Percentiles rank a stretch among this genome's conserved stretches.
Conservation (phyloP, 2,888 invertebrate species). For the Apodemia zela region DNA sequence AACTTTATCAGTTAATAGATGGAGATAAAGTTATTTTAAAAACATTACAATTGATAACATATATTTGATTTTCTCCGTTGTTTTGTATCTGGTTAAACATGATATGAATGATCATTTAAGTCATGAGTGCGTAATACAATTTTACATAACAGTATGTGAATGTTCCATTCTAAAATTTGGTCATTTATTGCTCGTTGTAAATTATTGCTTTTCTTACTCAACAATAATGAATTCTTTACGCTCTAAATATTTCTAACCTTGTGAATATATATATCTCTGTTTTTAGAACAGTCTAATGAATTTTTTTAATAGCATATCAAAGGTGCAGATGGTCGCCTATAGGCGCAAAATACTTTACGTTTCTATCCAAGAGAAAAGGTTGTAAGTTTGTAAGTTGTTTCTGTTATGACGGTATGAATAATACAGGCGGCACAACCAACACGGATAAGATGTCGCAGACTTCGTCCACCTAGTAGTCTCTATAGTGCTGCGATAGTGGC, state of each 20-base stretch:
- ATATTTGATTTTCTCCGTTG: not conserved
- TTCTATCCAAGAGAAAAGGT: too few species aligned
- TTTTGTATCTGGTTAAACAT: not conserved
- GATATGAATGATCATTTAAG: not conserved
- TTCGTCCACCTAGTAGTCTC: too few species aligned
- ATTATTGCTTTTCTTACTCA: not conserved
- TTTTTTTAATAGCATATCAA: too few species aligned
- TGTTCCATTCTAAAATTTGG: slow-evolving; percentile 2
- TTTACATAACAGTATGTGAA: slow-evolving; percentile 3
- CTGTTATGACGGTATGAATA: too few species aligned
- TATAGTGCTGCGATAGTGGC: too few species aligned
- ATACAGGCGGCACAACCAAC: too few species aligned
- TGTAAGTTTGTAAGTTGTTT: too few species aligned
- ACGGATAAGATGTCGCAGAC: too few species aligned
- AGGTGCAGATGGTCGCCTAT: too few species aligned
- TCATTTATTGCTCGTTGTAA: not conserved
- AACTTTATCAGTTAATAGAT: not conserved
- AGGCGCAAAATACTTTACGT: too few species aligned
- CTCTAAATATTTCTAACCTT: slow-evolving; percentile 16
- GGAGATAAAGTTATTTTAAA: not conserved
- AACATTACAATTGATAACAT: not conserved
- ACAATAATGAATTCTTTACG: slow-evolving; percentile 4
- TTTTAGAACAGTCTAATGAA: too few species aligned
- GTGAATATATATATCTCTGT: not conserved
- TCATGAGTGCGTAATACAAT: not conserved